These are phyloP conservation scores for Girardia tigrina DNA, from an alignment of 2,888 invertebrate genomes.

Conservation along the genomic window DNA sequence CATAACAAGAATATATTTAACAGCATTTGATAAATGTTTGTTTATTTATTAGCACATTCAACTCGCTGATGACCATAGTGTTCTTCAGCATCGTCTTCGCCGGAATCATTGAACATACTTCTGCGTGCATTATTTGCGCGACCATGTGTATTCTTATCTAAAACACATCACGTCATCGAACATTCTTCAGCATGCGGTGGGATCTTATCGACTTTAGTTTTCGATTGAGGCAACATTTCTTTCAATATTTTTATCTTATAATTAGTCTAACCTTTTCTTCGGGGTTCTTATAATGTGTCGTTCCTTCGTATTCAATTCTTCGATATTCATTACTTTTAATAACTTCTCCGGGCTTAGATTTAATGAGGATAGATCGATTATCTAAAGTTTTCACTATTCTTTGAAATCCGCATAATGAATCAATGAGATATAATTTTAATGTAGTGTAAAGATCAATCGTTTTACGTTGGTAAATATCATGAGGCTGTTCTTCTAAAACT, in stretches of 20 bases:
- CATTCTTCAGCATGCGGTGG: constrained; percentile 67
- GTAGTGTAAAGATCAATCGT: constrained; percentile 64
- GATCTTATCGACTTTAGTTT: constrained; percentile 48
- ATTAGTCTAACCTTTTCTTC: constrained; percentile 74
- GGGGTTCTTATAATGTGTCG: constrained; percentile 86
- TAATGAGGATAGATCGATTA: constrained; percentile 70
- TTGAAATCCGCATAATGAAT: constrained; percentile 86
- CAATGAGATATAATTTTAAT: constrained; percentile 72
- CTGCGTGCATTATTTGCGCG: constrained; percentile 29
- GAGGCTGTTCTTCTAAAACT: constrained; percentile 80
- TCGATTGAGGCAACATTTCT: neutral
- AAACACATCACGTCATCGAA: constrained; percentile 62
- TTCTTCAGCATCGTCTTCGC: constrained; percentile 40
- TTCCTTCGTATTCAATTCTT: constrained; percentile 77
- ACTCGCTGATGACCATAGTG: neutral
- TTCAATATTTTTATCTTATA: constrained; percentile 64
- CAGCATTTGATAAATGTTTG: too few relatives aligned
- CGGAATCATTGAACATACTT: constrained; percentile 42
- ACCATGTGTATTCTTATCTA: constrained; percentile 54
- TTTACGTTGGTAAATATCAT: constrained; percentile 59
- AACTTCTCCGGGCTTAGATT: constrained; percentile 67
- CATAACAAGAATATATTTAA: too few relatives aligned
- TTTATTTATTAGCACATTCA: constrained; percentile 34
- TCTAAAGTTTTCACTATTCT: constrained; percentile 76
- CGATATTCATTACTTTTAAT: constrained; percentile 76